Conservation (phyloP, 2,113 vertebrate genomes). For the Caranx ignobilis region DNA sequence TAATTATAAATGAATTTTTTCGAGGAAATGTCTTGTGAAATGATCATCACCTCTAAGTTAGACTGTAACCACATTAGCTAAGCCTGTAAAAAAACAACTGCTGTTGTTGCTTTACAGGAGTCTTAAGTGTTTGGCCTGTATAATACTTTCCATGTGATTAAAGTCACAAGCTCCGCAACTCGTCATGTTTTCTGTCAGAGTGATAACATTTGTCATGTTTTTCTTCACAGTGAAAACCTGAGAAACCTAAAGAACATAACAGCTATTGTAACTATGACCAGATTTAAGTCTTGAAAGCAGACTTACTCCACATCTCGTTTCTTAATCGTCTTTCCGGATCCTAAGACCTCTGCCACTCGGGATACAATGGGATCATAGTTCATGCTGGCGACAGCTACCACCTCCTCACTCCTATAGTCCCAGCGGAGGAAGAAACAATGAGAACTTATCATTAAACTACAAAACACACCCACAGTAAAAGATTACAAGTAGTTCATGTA, state of each 20-base stretch:
- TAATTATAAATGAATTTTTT: neutral
- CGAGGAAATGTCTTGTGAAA: too few relatives aligned
- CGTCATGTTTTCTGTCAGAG: conserved; percentile 25
- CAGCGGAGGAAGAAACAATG: conserved; percentile 34
- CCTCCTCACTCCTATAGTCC: conserved; percentile 91
- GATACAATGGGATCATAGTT: conserved; percentile 98
- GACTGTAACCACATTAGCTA: neutral
- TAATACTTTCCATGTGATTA: conserved; percentile 53
- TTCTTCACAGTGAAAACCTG: conserved; percentile 34
- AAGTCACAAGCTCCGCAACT: conserved; percentile 46
- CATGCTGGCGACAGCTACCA: conserved; percentile 97
- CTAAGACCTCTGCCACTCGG: conserved; percentile 95
- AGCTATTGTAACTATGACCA: conserved; percentile 43
- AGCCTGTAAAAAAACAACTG: conserved; percentile 3
- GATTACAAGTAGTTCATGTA: neutral
- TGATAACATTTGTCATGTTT: conserved; percentile 48
- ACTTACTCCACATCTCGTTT: conserved; percentile 99
- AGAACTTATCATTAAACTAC: neutral
- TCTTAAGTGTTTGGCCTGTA: neutral
- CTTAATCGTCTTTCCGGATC: conserved; percentile 91
- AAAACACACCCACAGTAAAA: neutral
- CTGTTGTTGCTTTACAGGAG: neutral
- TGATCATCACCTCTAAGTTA: neutral
- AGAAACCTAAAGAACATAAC: conserved; percentile 54
- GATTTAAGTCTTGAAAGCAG: conserved; percentile 50